These are phyloP conservation scores for Pteria penguin DNA, from an alignment of 2,888 invertebrate species.

Conservation along the genomic window DNA sequence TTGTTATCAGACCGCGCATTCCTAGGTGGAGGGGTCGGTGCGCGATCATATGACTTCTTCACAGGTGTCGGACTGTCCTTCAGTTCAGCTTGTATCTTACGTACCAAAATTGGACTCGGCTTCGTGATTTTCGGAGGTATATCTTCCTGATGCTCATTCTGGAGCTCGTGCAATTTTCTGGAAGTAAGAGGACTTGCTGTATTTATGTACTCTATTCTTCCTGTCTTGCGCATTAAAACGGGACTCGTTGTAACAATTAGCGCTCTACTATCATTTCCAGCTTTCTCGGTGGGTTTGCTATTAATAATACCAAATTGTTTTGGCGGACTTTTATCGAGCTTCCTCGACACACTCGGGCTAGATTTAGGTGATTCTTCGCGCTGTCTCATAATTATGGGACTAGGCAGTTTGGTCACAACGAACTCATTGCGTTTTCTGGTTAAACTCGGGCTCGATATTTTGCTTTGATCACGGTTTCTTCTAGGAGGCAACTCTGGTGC, in stretches of 20 bases:
- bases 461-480: conserved; percentile 3
- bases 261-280: background rate
- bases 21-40: conserved; percentile 22
- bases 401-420: background rate
- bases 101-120: background rate
- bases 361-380: background rate
- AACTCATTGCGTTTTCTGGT: conserved; percentile 1
- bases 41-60: conserved; percentile 4
- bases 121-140: background rate
- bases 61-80: background rate
- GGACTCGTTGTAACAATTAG: background rate
- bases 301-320: too few relatives aligned
- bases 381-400: background rate
- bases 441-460: conserved; percentile 20
- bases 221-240: background rate
- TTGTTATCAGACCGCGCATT: background rate
- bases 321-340: background rate
- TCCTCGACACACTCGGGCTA: background rate
- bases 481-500: conserved; percentile 19
- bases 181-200: background rate
- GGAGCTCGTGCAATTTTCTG: background rate
- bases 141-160: background rate
- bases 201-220: conserved; percentile 13
- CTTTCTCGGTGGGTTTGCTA: background rate
- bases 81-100: background rate